These are phyloP conservation scores for Chamaetylas fuelleborni DNA, from an alignment of 2,113 vertebrate genomes.

Conservation along the genomic window DNA sequence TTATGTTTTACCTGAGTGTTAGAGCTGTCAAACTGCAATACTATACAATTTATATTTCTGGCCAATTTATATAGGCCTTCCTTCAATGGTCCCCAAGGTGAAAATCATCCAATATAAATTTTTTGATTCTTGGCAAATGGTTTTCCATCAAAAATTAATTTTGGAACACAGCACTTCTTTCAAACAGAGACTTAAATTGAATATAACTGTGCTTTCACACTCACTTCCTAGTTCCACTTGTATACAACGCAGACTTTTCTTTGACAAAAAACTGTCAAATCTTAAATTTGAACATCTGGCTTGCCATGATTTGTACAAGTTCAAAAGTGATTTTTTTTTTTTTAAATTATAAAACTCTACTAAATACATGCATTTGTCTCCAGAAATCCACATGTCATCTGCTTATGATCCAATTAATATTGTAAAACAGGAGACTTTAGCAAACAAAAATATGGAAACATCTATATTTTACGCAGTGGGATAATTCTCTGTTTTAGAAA, in stretches of 20 bases:
- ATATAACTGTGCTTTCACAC: background rate
- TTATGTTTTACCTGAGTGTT: background rate
- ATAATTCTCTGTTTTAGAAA: background rate
- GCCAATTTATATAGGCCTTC: background rate
- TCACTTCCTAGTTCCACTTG: background rate
- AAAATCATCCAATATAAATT: background rate
- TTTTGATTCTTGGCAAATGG: background rate
- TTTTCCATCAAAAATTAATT: background rate
- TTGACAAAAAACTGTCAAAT: background rate
- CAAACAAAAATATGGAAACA: background rate
- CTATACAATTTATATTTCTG: background rate
- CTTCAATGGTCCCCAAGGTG: background rate
- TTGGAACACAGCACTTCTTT: background rate
- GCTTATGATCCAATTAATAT: background rate
- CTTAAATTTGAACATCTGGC: background rate
- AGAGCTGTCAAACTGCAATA: background rate
- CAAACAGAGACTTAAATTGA: background rate
- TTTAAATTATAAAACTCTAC: background rate
- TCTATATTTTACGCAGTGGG: background rate
- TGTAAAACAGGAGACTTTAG: background rate
- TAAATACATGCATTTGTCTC: background rate
- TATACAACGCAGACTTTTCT: background rate
- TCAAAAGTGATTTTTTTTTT: background rate
- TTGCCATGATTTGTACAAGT: background rate
- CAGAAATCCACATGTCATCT: background rate